phyloP scores from a whole-genome alignment of 1,140 invertebrate species.

The Contarinia nasturtii region DNA sequence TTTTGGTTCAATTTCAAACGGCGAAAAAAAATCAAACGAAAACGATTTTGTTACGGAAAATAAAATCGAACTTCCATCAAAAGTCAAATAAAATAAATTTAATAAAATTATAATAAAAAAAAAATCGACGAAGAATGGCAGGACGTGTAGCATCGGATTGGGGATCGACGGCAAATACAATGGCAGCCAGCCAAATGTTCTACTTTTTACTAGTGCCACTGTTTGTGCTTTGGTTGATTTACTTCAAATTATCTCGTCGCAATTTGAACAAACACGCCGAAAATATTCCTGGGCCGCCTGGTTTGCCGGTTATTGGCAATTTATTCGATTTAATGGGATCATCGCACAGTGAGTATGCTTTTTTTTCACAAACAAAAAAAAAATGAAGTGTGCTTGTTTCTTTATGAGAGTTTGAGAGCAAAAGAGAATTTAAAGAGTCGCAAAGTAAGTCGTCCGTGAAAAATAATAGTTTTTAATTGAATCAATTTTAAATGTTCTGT shows the following conservation, averaged over 20 bases:
- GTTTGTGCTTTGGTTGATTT: conserved; percentile 43
- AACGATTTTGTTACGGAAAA: too few relatives aligned
- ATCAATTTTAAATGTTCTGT: too few relatives aligned
- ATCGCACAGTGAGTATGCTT: conserved; percentile 30
- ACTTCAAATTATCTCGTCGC: conserved; percentile 47
- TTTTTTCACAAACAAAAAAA: too few relatives aligned
- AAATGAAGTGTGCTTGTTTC: too few relatives aligned
- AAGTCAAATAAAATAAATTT: not conserved
- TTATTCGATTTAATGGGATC: conserved; percentile 47
- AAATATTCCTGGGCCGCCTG: conserved; percentile 45
- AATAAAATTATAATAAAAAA: not conserved
- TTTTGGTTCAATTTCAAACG: too few relatives aligned
- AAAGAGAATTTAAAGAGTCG: too few relatives aligned
- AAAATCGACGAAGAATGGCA: not conserved
- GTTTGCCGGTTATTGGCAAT: conserved; percentile 48
- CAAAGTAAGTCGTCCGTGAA: too few relatives aligned
- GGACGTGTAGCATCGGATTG: not conserved
- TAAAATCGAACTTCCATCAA: too few relatives aligned
- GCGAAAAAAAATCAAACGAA: too few relatives aligned
- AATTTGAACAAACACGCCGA: conserved; percentile 48
- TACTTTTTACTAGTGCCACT: conserved; percentile 47
- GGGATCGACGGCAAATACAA: conserved; percentile 13
- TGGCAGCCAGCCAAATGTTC: conserved; percentile 35
- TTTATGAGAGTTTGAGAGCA: too few relatives aligned
- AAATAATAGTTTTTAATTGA: too few relatives aligned